Evolutionary conservation across 1,140 invertebrate species (phyloP).

Genomic region (Drosophila pectinifera): DNA sequence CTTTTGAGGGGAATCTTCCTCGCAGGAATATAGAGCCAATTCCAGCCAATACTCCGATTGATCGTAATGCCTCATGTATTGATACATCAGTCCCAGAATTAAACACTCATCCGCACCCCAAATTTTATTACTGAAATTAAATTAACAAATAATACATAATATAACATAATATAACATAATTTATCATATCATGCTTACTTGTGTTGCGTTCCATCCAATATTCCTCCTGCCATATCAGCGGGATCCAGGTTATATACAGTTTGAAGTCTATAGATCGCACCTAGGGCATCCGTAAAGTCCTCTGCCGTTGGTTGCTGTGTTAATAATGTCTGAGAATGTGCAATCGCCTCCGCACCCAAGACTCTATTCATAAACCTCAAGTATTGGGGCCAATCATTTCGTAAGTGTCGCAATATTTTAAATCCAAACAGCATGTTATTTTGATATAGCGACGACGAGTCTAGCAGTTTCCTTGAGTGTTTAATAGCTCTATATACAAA

Average conservation of each 20-base stretch:
- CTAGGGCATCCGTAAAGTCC: slow-evolving; percentile 20
- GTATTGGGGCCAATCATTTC: slow-evolving; percentile 23
- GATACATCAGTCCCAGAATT: slow-evolving; percentile 21
- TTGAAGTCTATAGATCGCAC: slow-evolving; percentile 20
- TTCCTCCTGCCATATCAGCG: slow-evolving; percentile 6
- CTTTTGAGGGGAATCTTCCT: not conserved
- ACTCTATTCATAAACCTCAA: slow-evolving; percentile 1
- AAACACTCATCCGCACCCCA: slow-evolving; percentile 27
- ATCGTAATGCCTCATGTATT: not conserved
- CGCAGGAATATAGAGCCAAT: slow-evolving; percentile 15
- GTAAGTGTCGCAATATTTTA: slow-evolving; percentile 15
- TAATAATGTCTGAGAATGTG: not conserved
- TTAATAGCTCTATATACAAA: slow-evolving; percentile 1
- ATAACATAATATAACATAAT: not conserved
- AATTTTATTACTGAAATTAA: not conserved
- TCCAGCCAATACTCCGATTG: slow-evolving; percentile 18
- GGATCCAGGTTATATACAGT: slow-evolving; percentile 16
- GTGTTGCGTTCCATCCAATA: slow-evolving; percentile 2
- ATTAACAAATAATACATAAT: not conserved
- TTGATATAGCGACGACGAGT: not conserved
- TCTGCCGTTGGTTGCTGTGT: not conserved
- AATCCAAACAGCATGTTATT: not conserved
- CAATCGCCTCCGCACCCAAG: slow-evolving; percentile 5
- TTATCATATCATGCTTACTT: slow-evolving; percentile 1
- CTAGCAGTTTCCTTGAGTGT: slow-evolving; percentile 4